Base-by-base conservation (phyloP, 1,140 invertebrate species). In the Pomacea maculata region DNA sequence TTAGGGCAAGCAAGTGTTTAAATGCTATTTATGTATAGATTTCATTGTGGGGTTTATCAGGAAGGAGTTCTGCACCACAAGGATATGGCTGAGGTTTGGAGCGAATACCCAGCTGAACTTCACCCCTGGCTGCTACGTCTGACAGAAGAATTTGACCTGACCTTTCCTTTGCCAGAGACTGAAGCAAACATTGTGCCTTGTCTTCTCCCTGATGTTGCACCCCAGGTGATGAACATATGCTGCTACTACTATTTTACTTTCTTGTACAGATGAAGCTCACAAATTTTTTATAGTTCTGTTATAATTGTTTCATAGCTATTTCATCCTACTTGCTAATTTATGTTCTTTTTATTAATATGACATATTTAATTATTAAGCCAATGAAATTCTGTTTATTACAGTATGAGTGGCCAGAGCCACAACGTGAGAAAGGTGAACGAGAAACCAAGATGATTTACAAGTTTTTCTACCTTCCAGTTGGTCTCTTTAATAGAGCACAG, bases 401-500 rank as follows among this genome's bases (percentile, higher is more conserved):
- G 87, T 89, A 85, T 82, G 79, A 84, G 6, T 91, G 87, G 88
- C 85, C 87, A 15, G 80, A 84, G 29, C 73, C 87, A 8, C 82
- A 87, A 14, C 75, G 83, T 65, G 68, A 81, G 15, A 84, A 82
- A 68, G 83, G 82, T 57, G 78, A 83, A 54, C 74, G 82, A 73
- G 88, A 90, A 82, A 84, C 86, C 45, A 88, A 89, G 78, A 87
- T 90, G 75, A 70, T 89, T 9, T 91, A 90, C 82, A 86, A 83
- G 63, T 91, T 90, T 83, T 85, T 87, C 19, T 91, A 91, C 70
- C 85, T 91, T 25, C 90, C 90, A 29, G 84, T 88, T 71, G 90
- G 91, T 19, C 82, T 91, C n/a, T 91, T 91, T 83, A 91, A 91
- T 81, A 88, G 91, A 86, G 88, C 87, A 34, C 91, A 91, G 89